Percentiles rank a stretch among this genome's conserved stretches.
These are phyloP conservation scores for Drosophila ambigua DNA, from an alignment of 1,140 invertebrate genomes.

Conservation along the genomic window DNA sequence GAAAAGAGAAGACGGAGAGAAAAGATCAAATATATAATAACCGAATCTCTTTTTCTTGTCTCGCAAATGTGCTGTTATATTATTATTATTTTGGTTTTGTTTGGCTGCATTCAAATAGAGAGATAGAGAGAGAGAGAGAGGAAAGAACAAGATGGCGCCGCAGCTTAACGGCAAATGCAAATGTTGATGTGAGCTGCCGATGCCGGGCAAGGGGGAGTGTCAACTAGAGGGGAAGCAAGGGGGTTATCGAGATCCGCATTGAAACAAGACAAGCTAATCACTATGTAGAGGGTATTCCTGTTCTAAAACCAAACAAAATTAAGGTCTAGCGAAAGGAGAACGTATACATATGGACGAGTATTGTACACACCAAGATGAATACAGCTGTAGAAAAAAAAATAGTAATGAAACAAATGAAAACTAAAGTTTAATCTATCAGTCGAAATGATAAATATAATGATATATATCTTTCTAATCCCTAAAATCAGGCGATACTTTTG, in stretches of 20 bases:
- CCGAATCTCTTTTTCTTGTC: constrained; percentile 18
- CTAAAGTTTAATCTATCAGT: too few relatives aligned
- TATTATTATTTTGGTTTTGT: background rate
- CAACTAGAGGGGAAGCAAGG: constrained; percentile 11
- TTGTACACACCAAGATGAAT: too few relatives aligned
- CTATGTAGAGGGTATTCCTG: constrained; percentile 18
- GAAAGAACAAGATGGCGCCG: constrained; percentile 3
- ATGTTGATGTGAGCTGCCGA: constrained; percentile 6
- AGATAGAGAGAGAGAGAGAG: background rate
- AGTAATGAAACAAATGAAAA: too few relatives aligned
- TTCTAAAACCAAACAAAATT: too few relatives aligned
- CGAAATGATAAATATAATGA: too few relatives aligned
- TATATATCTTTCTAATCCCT: background rate
- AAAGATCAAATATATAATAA: constrained; percentile 61
- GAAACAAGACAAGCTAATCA: constrained; percentile 5
- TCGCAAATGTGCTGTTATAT: constrained; percentile 26
- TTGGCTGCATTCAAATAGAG: constrained; percentile 2
- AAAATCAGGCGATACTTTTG: background rate
- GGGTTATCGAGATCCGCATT: constrained; percentile 8
- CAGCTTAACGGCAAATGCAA: constrained; percentile 28
- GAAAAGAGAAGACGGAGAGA: constrained; percentile 71
- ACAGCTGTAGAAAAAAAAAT: too few relatives aligned
- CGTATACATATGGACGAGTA: too few relatives aligned
- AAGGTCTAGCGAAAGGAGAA: too few relatives aligned
- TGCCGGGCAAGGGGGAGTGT: background rate